A percentile compares a stretch with the other conserved stretches of the same genome.
phyloP scores from a whole-genome alignment of 2,888 invertebrate genomes.

The Thumatha senex region DNA sequence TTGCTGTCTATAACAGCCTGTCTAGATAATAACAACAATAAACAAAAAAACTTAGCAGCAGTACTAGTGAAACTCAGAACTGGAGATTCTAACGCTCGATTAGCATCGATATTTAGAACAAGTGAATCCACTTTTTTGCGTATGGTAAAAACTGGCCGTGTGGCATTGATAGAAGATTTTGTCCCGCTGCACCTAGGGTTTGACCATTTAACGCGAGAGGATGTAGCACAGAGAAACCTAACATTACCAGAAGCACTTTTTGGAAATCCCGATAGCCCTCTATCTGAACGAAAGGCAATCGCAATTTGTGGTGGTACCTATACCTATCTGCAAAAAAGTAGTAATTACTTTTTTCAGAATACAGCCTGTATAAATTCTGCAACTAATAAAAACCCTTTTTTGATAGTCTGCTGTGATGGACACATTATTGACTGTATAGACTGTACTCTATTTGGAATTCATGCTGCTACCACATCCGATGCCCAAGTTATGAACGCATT shows the following conservation, averaged over 20 bases:
- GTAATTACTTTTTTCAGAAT: background rate
- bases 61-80: no score
- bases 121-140: no score
- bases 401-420: slow-evolving; percentile 1
- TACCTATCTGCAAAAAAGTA: background rate
- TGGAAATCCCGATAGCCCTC: no score
- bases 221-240: background rate
- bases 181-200: background rate
- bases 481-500: background rate
- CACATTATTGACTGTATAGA: slow-evolving; percentile 1
- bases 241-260: background rate
- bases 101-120: no score
- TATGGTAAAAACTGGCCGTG: no score
- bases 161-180: background rate
- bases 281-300: no score
- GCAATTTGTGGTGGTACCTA: no score
- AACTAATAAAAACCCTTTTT: background rate
- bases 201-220: background rate
- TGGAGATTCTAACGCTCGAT: no score
- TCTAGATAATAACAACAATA: no score
- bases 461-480: background rate
- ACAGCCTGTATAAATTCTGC: background rate
- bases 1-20: no score
- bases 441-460: background rate
- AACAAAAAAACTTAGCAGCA: no score